phyloP scores from a whole-genome alignment of 2,797 vertebrate genomes.

The Platyrinchus mystaceus region DNA sequence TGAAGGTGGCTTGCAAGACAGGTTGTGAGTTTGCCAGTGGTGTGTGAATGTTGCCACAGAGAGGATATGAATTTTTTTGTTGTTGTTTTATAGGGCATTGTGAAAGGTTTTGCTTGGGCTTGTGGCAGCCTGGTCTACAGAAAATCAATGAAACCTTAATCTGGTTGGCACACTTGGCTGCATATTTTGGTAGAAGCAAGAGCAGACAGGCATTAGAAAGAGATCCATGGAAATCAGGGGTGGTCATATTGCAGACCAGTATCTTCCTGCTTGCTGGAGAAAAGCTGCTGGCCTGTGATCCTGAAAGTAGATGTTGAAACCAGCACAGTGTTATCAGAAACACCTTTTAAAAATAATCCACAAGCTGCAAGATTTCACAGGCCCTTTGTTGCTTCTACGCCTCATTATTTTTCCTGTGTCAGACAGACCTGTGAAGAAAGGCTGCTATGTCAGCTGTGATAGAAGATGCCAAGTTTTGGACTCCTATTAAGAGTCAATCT shows the following conservation, averaged over 20 bases:
- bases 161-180: not conserved
- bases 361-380: not conserved
- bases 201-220: not conserved
- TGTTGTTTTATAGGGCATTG: not conserved
- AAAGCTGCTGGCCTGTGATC: not conserved
- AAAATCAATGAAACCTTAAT: not conserved
- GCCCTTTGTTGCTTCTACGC: not conserved
- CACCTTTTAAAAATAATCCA: not conserved
- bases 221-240: not conserved
- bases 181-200: not conserved
- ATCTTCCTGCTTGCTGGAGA: not conserved
- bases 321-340: not conserved
- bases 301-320: not conserved
- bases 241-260: fast-evolving
- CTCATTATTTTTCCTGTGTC: not conserved
- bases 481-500: not conserved
- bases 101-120: not conserved
- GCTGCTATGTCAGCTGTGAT: not conserved
- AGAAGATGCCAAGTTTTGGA: not conserved
- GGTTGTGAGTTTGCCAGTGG: not conserved
- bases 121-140: not conserved
- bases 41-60: not conserved
- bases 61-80: not conserved
- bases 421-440: not conserved
- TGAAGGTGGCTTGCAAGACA: not conserved